Base-by-base conservation (phyloP, 2,888 invertebrate species). In the Argyra leucocephala region DNA sequence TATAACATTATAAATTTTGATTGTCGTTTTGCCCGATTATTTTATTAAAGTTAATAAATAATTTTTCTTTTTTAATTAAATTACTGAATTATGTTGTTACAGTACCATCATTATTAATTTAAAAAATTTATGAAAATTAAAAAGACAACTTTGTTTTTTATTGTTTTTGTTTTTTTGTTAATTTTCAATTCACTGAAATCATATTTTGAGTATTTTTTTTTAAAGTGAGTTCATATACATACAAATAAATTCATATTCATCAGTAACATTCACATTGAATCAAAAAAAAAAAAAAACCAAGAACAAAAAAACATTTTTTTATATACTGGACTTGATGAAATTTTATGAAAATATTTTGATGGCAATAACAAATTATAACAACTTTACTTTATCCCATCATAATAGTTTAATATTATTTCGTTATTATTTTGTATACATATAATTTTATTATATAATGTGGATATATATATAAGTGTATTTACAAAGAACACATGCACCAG, bases 11-110 rank as follows among this genome's bases (percentile, higher is more conserved):
- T n/a, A 31, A 48, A 48, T 9, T 48, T 15, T 31, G 31, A n/a
- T 48, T 48, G n/a, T 48, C 48, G 18, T 48, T 18, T 31, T 18
- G 48, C 18, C 48, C 48, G 48, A 48, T 48, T 48, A 48, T 48
- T 48, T 48, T 48, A 48, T 48, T 48, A 48, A 48, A 48, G 48
- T 48, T 48, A 48, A 48, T 48, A 48, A 48, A 48, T 48, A 48
- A 48, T 48, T 48, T 48, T 48, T 12, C 15, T 48, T 48, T 48
- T 12, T 18, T 48, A 48, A 48, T 48, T 48, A 48, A 48, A 48
- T 48, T 48, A 48, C 18, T 48, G 48, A 48, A 48, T 48, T 48
- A 48, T 48, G 48, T 48, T 48, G 48, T 48, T 48, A 48, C 48
- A 48, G 18, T 48, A 15, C 48, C 48, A 48, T 48, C 48, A 18